A percentile compares a stretch with the other conserved stretches of the same genome.
Evolutionary conservation across 2,888 invertebrate species (phyloP).

Genomic region (Drosophila merina): DNA sequence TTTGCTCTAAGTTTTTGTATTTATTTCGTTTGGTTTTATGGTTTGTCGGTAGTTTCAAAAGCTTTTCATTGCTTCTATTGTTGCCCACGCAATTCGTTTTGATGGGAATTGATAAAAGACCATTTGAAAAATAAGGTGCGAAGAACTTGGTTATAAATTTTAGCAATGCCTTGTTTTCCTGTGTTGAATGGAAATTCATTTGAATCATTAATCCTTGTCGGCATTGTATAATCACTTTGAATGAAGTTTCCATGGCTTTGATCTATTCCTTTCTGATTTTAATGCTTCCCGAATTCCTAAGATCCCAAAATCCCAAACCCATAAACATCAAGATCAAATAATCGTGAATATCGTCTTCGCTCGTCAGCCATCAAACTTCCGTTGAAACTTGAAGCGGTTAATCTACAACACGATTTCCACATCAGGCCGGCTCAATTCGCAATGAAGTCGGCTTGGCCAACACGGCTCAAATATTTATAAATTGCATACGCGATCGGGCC

Average conservation of each 20-base stretch:
- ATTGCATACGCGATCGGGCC: conserved; percentile 54
- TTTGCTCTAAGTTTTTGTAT: conserved; percentile 27
- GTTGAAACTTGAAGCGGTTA: conserved; percentile 13
- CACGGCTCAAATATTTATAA: conserved; percentile 46
- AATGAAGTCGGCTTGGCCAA: conserved; percentile 37
- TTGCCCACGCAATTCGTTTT: conserved; percentile 17
- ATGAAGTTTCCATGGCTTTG: conserved; percentile 2
- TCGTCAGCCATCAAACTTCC: conserved; percentile 17
- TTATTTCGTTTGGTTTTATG: conserved; percentile 16
- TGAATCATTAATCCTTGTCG: background rate
- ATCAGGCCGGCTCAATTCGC: conserved; percentile 36
- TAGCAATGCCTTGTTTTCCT: background rate
- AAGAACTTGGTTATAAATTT: background rate
- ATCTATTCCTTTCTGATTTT: conserved; percentile 1
- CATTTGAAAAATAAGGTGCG: background rate
- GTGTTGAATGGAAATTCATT: background rate
- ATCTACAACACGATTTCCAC: conserved; percentile 35
- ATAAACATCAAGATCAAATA: background rate
- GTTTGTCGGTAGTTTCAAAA: conserved; percentile 17
- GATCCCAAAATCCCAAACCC: background rate
- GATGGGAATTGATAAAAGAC: conserved; percentile 19
- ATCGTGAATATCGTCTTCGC: background rate
- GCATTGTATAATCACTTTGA: background rate
- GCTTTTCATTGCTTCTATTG: conserved; percentile 13
- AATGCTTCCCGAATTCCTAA: background rate